Base-by-base conservation (phyloP, 2,888 invertebrate species). In the Brassicogethes aeneus region DNA sequence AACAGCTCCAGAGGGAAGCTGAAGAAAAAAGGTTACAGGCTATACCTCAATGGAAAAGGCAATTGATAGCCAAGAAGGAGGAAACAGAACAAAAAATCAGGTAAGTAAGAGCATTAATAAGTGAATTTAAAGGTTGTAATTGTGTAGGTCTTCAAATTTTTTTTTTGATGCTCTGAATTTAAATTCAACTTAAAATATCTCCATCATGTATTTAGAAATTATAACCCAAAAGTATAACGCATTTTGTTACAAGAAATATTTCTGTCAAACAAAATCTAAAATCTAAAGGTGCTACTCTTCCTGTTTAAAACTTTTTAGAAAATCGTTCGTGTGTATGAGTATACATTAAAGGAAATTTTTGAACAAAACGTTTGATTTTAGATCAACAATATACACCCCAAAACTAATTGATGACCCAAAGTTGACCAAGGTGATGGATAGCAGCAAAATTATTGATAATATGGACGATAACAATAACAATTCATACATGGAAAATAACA, bases 1-100 rank as follows among this genome's bases (percentile, higher is more conserved):
- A 88, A 63, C 82, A 88, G 58, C 73, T 91, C 56, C 82, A 82
- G 2, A 76, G 80, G 45, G 89, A 91, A 61, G 88, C 89, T 1
- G 91, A 91, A 67, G 82, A 85, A 55, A 79, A 88, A 55, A 72
- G 91, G 50, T 76, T 91, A 34, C 85, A 87, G 15, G 79, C 91
- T 10, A 88, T 95, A 56, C 95, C 95, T 1, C 86, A 86, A 37
- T 95, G 95, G 95, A 94, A 95, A 67, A 74, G 93, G 40, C 93
- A 93, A 61, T 72, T 95, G 42, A 68, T 94, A 51, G 84, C 83
- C 41, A 78, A 88, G 51, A 82, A 87, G 55, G 88, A 88, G 58
- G 85, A 81, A 60, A 77, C 82, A 13, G 86, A 86, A 59, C 77
- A 74, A 57, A 80, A 82, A 70, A 72, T 82, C 56, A 86, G 83